Percentiles rank a stretch among this genome's conserved stretches.
These are phyloP conservation scores for Indicator maculatus DNA, from an alignment of 2,113 vertebrate genomes.

Conservation along the genomic window DNA sequence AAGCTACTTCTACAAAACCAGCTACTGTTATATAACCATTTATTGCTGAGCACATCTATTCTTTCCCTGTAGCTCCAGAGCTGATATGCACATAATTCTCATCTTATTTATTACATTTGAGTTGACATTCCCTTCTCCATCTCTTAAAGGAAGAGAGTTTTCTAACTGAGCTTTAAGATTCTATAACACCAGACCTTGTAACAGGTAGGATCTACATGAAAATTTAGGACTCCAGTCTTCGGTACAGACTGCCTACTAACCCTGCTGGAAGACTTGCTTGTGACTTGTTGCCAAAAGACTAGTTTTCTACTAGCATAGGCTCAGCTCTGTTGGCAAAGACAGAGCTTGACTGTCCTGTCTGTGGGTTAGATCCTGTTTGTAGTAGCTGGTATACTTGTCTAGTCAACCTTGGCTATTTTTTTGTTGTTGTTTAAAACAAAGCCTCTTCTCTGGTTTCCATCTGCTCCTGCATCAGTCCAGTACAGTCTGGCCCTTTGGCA, in stretches of 20 bases:
- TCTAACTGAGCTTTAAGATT: background rate
- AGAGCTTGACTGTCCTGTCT: background rate
- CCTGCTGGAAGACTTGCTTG: background rate
- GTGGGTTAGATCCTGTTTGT: background rate
- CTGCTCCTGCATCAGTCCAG: background rate
- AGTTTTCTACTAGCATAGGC: background rate
- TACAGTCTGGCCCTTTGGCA: background rate
- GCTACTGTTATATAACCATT: background rate
- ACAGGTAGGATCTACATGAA: background rate
- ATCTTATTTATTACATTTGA: background rate
- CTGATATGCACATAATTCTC: background rate
- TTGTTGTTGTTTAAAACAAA: constrained; percentile 11
- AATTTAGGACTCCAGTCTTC: background rate
- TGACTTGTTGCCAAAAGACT: background rate
- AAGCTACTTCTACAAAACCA: background rate
- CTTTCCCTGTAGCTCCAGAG: background rate
- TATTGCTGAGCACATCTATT: background rate
- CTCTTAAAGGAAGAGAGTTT: background rate
- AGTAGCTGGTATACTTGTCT: background rate
- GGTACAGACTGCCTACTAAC: background rate
- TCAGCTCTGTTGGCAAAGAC: background rate
- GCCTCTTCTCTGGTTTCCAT: background rate
- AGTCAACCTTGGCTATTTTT: background rate
- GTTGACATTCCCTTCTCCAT: background rate
- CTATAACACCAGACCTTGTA: background rate